phyloP scores from a whole-genome alignment of 53 echinoderm and acorn worm genomes.

The Luidia sarsii region DNA sequence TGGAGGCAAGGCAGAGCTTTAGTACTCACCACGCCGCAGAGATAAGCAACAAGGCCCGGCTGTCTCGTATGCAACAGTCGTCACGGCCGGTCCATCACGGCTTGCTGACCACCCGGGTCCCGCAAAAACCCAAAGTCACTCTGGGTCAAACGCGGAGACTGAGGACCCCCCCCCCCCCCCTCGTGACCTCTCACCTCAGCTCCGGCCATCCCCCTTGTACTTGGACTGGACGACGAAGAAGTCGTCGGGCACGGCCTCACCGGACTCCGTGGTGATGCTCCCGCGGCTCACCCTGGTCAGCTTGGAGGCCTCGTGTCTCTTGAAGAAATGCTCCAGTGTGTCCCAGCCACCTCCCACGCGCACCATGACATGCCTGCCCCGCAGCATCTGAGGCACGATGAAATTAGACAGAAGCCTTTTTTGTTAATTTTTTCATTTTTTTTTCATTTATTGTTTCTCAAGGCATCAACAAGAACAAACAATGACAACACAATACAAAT shows the following conservation, averaged over 20 bases:
- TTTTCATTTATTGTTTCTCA: no score
- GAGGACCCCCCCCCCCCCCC: not conserved
- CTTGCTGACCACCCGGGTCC: not conserved
- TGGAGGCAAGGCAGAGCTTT: not conserved
- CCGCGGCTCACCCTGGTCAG: slow-evolving; percentile 63
- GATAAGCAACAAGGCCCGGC: not conserved
- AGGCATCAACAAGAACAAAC: no score
- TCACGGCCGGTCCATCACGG: not conserved
- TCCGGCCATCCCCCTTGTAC: slow-evolving; percentile 74
- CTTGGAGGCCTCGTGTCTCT: slow-evolving; percentile 73
- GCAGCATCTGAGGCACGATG: slow-evolving; percentile 89
- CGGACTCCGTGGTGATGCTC: slow-evolving; percentile 59
- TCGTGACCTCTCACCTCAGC: slow-evolving; percentile 14
- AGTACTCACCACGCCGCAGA: not conserved
- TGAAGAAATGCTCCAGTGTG: slow-evolving; percentile 82
- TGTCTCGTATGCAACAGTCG: not conserved
- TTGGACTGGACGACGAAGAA: slow-evolving; percentile 81
- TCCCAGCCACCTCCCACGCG: slow-evolving; percentile 99
- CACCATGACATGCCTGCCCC: slow-evolving; percentile 96
- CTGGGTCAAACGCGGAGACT: not conserved
- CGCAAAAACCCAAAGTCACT: not conserved
- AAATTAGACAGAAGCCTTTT: no score
- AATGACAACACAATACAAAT: no score
- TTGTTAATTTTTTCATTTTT: no score
- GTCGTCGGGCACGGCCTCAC: slow-evolving; percentile 76